Conservation (phyloP, 2,113 vertebrate species). For the Vicugna pacos region DNA sequence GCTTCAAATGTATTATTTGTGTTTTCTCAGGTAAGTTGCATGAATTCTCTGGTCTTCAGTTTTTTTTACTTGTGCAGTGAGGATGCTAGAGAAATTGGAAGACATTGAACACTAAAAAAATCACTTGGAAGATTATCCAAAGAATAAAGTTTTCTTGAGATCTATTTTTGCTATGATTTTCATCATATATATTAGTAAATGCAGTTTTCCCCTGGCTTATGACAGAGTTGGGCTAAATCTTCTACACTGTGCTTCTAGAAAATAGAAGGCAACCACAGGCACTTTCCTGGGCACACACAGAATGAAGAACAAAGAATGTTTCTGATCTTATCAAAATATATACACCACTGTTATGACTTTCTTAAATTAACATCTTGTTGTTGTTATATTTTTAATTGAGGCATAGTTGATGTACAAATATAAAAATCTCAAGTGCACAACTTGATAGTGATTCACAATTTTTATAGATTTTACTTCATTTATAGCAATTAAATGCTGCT, state of each 20-base stretch:
- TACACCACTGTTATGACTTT: neutral
- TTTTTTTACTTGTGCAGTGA: neutral
- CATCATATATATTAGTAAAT: neutral
- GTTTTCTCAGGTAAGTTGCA: neutral
- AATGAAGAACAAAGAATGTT: neutral
- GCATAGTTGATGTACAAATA: no score
- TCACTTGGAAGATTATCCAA: neutral
- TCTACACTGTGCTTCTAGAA: neutral
- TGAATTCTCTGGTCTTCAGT: neutral
- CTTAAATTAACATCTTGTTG: neutral
- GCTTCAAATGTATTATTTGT: neutral
- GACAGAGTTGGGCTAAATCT: neutral
- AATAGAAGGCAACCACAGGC: neutral
- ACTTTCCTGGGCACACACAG: neutral
- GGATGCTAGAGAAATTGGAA: neutral
- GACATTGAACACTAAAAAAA: neutral
- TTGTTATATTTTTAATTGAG: no score
- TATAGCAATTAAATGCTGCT: no score
- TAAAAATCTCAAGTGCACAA: no score
- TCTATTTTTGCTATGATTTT: neutral
- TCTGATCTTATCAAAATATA: neutral
- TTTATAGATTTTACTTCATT: no score
- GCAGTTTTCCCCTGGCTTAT: neutral
- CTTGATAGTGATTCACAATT: no score
- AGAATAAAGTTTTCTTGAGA: neutral